Evolutionary conservation across 2,888 invertebrate species (phyloP).

Genomic region (Urechis unicinctus): DNA sequence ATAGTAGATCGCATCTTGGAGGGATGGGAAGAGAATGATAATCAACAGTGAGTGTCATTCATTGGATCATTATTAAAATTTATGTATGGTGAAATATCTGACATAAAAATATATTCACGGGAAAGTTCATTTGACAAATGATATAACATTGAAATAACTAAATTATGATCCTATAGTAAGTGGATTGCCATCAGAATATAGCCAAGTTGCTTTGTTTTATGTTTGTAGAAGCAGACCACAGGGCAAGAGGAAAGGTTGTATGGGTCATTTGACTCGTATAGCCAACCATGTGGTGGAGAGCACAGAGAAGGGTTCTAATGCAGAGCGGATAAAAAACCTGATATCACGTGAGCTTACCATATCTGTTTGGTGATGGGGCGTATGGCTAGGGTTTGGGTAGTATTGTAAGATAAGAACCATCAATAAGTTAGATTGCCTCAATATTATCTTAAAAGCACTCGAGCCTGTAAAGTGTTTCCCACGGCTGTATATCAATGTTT

Average conservation of each 20-base stretch:
- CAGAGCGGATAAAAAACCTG: conserved; percentile 46
- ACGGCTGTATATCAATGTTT: too few species aligned
- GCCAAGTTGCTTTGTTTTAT: not conserved
- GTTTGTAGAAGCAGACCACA: conserved; percentile 20
- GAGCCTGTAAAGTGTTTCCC: too few species aligned
- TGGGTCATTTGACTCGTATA: conserved; percentile 61
- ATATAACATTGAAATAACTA: too few species aligned
- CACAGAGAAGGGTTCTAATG: conserved; percentile 49
- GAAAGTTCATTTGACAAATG: too few species aligned
- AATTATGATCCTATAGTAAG: too few species aligned
- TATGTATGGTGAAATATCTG: too few species aligned
- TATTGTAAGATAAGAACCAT: too few species aligned
- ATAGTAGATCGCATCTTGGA: conserved; percentile 73
- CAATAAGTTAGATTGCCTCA: too few species aligned
- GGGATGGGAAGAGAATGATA: conserved; percentile 73
- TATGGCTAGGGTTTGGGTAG: not conserved
- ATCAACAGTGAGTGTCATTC: conserved; percentile 64
- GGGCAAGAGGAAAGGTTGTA: conserved; percentile 56
- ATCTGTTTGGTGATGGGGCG: not conserved
- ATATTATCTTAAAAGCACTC: too few species aligned
- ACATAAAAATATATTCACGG: too few species aligned
- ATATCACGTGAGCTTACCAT: conserved; percentile 27
- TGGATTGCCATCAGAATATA: too few species aligned
- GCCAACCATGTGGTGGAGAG: conserved; percentile 53
- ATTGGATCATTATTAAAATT: too few species aligned